phyloP scores from a whole-genome alignment of 1,140 invertebrate species.

The Habropoda laboriosa region DNA sequence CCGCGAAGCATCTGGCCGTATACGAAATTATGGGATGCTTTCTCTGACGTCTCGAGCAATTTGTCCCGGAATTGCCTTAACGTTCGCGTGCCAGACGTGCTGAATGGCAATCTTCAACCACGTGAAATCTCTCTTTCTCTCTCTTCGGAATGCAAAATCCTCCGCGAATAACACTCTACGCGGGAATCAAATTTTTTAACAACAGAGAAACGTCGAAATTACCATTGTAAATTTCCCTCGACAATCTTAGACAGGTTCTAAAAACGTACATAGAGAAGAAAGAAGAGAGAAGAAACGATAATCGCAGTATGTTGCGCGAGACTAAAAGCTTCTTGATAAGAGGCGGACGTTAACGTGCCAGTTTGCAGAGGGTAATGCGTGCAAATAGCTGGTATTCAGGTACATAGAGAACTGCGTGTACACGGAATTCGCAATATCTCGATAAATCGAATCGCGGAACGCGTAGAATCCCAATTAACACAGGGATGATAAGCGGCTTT shows the following conservation, averaged over 20 bases:
- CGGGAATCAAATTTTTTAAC: no score
- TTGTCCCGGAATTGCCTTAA: not conserved
- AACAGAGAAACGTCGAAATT: no score
- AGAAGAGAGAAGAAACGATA: no score
- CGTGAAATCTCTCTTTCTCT: not conserved
- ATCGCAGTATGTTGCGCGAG: no score
- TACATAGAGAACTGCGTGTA: no score
- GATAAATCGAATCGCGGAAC: not conserved
- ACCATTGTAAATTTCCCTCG: no score
- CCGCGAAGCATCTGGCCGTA: constrained; percentile 2
- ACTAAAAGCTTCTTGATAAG: no score
- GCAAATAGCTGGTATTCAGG: not conserved
- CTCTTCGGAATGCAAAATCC: not conserved
- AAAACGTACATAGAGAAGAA: no score
- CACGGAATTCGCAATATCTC: not conserved
- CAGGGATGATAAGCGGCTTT: constrained; percentile 10
- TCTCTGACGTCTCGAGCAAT: not conserved
- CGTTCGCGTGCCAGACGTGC: not conserved
- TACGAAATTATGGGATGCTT: constrained; percentile 24
- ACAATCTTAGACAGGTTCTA: not conserved
- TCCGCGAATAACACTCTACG: not conserved
- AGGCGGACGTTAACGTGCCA: not conserved
- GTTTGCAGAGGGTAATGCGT: not conserved
- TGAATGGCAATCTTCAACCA: not conserved
- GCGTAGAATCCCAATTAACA: constrained; percentile 32